Evolutionary conservation across 2,113 vertebrate species (phyloP), one percentile per base, ranked within the genome.

Genomic region (Charina bottae): DNA sequence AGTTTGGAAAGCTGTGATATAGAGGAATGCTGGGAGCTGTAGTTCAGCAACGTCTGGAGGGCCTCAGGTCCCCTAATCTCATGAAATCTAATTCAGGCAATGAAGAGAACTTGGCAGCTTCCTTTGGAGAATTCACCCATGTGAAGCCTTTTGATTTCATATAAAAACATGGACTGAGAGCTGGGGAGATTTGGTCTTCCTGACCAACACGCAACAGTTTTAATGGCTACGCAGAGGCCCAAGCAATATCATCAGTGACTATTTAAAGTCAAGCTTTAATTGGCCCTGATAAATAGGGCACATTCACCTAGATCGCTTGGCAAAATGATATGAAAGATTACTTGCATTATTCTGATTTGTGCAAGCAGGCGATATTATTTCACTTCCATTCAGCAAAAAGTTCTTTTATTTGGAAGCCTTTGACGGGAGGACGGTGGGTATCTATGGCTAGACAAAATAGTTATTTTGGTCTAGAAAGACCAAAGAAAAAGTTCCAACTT

Each of bases 361-460:
- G 33, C 33, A 78, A 42, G 72, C 72, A 33, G 42, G 33, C 17
- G 2, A 42, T 78, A 78, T 42, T 78, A 42, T 78, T 42, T 78
- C 72, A 21, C 33, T 78, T 37, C 33, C 72, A 78, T 78, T 78
- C 72, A 78, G 72, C 72, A 78, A 78, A 78, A 78, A 0, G 17
- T 78, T 78, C 72, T 42, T 78, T 78, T 42, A 78, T 78, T 78
- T 78, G 72, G 72, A 78, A 78, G 72, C 72, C 72, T 78, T 78
- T 42, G 21, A 78, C 17, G 17, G 72, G 72, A 78, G 72, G 72
- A 23, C 42, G 42, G 72, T 78, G 72, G 72, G 72, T 78, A 78
- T 78, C 72, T 42, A 21, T 78, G 72, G 72, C 68, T 78, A 78
- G 72, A 78, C 72, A 42, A 78, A 78, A 78, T 78, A 42, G 72